phyloP scores from a whole-genome alignment of 2,797 vertebrate species.

The Anableps anableps region DNA sequence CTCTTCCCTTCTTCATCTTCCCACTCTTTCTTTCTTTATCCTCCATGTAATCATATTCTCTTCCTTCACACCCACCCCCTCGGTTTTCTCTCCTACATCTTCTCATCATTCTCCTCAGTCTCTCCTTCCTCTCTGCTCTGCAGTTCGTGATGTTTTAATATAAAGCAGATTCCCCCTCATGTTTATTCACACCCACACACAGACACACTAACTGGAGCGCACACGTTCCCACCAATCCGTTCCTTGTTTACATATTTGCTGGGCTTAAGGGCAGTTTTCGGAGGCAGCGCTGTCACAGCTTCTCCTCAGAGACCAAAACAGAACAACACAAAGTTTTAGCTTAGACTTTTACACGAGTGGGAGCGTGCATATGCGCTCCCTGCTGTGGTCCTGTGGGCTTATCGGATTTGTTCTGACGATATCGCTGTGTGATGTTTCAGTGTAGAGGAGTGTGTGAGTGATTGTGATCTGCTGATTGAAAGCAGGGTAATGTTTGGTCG shows the following conservation, averaged over 20 bases:
- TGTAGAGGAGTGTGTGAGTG: constrained; percentile 1
- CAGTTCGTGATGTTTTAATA: constrained; percentile 11
- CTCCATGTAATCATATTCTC: constrained; percentile 26
- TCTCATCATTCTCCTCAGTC: constrained; percentile 7
- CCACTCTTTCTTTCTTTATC: constrained; percentile 7
- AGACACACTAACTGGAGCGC: neutral
- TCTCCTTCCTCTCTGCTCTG: constrained; percentile 12
- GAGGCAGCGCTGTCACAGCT: constrained; percentile 8
- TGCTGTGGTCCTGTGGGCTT: constrained; percentile 18
- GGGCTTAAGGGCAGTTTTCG: constrained; percentile 16
- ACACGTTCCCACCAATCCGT: constrained; percentile 5
- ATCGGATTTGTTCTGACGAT: constrained; percentile 10
- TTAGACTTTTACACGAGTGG: constrained; percentile 1
- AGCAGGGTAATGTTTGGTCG: neutral
- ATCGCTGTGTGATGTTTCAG: constrained; percentile 9
- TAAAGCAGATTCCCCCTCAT: constrained; percentile 29
- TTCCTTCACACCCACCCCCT: constrained; percentile 14
- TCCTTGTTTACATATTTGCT: constrained; percentile 22
- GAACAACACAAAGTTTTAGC: constrained; percentile 5
- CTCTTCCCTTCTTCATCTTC: neutral
- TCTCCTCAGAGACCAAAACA: neutral
- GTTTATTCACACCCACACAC: constrained; percentile 39
- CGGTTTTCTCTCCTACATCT: neutral
- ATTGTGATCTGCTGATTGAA: constrained; percentile 1
- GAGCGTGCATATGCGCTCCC: neutral